A percentile compares a stretch with the other conserved stretches of the same genome.
phyloP scores from a whole-genome alignment of 2,888 invertebrate species.

The Litoditis marina region DNA sequence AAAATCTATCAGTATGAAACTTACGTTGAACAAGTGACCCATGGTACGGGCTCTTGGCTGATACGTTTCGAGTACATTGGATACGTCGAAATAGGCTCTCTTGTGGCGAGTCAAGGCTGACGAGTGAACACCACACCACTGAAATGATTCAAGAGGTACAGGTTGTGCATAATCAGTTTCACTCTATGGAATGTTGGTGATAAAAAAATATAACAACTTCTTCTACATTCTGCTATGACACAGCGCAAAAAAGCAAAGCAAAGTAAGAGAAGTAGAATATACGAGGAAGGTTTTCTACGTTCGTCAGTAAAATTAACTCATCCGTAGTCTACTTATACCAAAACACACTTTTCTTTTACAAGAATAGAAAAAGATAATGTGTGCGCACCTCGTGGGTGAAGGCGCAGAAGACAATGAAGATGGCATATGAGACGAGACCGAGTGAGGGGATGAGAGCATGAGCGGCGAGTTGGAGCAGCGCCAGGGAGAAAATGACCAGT shows the following conservation, averaged over 20 bases:
- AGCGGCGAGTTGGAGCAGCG: constrained; percentile 2
- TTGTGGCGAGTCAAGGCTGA: constrained; percentile 36
- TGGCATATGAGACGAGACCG: not conserved
- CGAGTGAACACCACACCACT: constrained; percentile 46
- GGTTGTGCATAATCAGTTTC: not conserved
- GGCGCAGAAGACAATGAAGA: constrained; percentile 1
- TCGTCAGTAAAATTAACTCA: too few relatives aligned
- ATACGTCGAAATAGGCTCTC: constrained; percentile 53
- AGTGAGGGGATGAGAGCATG: not conserved
- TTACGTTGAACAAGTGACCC: constrained; percentile 56
- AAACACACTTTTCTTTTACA: too few relatives aligned
- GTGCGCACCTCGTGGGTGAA: constrained; percentile 9
- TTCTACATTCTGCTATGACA: too few relatives aligned
- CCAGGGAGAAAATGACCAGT: constrained; percentile 11
- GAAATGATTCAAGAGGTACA: constrained; percentile 5
- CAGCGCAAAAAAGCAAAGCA: too few relatives aligned
- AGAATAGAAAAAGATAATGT: too few relatives aligned
- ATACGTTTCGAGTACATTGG: constrained; percentile 54
- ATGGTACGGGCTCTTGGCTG: constrained; percentile 51
- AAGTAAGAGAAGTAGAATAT: too few relatives aligned
- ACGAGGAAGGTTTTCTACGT: too few relatives aligned
- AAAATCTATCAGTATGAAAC: too few relatives aligned
- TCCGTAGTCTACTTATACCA: too few relatives aligned
- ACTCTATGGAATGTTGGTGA: not conserved
- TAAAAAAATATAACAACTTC: not conserved